Conservation (phyloP, 2,888 invertebrate species). For the Dysmachus trigonus region DNA sequence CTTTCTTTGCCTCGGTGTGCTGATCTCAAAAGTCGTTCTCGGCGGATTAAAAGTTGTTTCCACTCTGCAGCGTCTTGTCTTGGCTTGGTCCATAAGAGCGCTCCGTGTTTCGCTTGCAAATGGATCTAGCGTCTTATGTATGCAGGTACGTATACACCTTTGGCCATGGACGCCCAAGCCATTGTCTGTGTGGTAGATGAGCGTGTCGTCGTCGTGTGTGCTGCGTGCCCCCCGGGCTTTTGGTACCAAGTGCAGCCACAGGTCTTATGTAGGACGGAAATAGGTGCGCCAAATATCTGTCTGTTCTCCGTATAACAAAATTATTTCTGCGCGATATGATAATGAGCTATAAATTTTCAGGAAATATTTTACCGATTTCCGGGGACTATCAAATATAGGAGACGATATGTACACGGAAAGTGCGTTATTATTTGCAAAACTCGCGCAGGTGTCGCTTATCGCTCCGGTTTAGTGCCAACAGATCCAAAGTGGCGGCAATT, state of each 20-base stretch:
- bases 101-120: constrained; percentile 6
- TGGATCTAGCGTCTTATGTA: background rate
- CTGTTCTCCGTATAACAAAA: constrained; percentile 21
- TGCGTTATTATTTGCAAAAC: background rate
- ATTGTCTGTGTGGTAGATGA: constrained; percentile 14
- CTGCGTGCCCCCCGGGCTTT: background rate
- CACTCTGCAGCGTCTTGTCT: background rate
- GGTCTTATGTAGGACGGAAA: constrained; percentile 45
- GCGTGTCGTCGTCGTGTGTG: background rate
- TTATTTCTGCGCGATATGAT: background rate
- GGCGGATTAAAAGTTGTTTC: constrained; percentile 23
- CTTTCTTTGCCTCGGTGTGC: constrained; percentile 22
- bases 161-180: background rate
- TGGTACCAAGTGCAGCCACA: background rate
- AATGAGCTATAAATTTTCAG: constrained; percentile 22
- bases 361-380: background rate
- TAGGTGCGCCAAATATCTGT: constrained; percentile 47
- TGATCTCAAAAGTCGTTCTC: constrained; percentile 26
- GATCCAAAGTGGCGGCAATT: background rate
- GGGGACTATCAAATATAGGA: background rate
- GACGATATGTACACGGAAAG: background rate
- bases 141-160: background rate
- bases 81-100: background rate
- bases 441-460: background rate
- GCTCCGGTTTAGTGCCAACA: background rate